phyloP scores from a whole-genome alignment of 2,888 invertebrate genomes.

The Acanthosoma haemorrhoidale region DNA sequence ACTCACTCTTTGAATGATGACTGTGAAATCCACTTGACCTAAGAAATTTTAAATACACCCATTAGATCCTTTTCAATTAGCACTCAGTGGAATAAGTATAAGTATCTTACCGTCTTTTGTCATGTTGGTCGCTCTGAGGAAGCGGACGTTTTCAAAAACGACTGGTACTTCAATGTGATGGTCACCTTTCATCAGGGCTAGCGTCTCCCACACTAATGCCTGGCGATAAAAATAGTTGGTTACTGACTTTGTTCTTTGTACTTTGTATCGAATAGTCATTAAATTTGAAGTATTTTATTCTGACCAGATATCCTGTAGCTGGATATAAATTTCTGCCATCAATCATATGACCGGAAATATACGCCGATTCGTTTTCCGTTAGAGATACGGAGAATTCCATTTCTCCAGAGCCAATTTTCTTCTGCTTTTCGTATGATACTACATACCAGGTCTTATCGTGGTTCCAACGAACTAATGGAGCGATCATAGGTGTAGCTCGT shows the following conservation, averaged over 20 bases:
- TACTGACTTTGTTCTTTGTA: too few species aligned
- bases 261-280: too few species aligned
- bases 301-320: constrained; percentile 72
- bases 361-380: constrained; percentile 63
- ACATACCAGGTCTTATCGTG: constrained; percentile 74
- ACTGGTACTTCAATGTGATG: constrained; percentile 66
- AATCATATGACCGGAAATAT: constrained; percentile 71
- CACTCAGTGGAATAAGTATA: too few species aligned
- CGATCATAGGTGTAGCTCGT: constrained; percentile 76
- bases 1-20: constrained; percentile 57
- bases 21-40: constrained; percentile 50
- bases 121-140: constrained; percentile 76
- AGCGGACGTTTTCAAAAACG: constrained; percentile 76
- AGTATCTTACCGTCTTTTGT: constrained; percentile 54
- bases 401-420: constrained; percentile 63
- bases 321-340: constrained; percentile 81
- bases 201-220: constrained; percentile 68
- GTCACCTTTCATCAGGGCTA: constrained; percentile 63
- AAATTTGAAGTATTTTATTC: background rate
- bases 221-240: too few species aligned
- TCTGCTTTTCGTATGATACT: constrained; percentile 61
- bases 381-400: constrained; percentile 56
- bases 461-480: constrained; percentile 82
- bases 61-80: too few species aligned
- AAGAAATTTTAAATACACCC: too few species aligned